Evolutionary conservation across 1,140 invertebrate species (phyloP).

Genomic region (Euschistus heros): DNA sequence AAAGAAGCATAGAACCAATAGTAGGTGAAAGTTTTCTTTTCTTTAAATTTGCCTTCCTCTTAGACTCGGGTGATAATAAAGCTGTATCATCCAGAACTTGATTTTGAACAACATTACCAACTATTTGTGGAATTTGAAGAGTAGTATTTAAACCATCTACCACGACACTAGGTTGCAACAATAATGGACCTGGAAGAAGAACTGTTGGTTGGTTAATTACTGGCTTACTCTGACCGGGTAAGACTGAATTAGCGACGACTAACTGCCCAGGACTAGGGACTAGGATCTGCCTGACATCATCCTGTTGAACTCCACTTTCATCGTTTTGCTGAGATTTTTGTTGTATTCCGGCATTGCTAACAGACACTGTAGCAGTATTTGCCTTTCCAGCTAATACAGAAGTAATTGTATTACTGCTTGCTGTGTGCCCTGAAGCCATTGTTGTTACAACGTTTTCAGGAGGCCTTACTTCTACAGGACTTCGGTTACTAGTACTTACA

Average conservation of each 20-base stretch:
- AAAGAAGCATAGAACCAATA: constrained; percentile 40
- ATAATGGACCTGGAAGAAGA: constrained; percentile 61
- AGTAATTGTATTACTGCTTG: constrained; percentile 63
- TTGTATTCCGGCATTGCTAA: constrained; percentile 37
- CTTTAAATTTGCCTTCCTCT: constrained; percentile 25
- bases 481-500: constrained; percentile 60
- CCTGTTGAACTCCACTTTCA: constrained; percentile 50
- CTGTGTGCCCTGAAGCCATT: constrained; percentile 61
- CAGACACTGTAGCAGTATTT: constrained; percentile 60
- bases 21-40: constrained; percentile 23
- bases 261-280: constrained; percentile 63
- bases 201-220: constrained; percentile 63
- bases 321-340: constrained; percentile 67
- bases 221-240: constrained; percentile 40
- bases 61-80: constrained; percentile 23
- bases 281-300: constrained; percentile 46
- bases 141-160: constrained; percentile 57
- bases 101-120: constrained; percentile 35
- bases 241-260: constrained; percentile 43
- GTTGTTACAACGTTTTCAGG: constrained; percentile 44
- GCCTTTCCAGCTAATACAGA: constrained; percentile 62
- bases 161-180: constrained; percentile 58
- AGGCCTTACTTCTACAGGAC: constrained; percentile 25
- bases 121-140: constrained; percentile 46
- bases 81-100: constrained; percentile 17